A percentile compares a stretch with the other conserved stretches of the same genome.
Conservation (phyloP, 2,113 vertebrate genomes). For the Gobius niger region DNA sequence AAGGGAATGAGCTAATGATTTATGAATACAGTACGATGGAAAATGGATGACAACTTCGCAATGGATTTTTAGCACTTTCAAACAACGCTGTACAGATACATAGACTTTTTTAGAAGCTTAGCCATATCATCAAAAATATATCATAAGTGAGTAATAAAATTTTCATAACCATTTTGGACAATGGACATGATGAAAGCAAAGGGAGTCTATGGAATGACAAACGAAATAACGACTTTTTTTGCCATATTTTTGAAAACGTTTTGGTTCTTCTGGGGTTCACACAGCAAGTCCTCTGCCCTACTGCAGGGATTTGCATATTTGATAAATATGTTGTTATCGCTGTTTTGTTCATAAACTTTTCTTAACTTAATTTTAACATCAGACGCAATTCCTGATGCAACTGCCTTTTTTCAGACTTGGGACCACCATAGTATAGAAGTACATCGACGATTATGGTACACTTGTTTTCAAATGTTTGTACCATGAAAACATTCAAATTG, state of each 20-base stretch:
- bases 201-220: constrained; percentile 20
- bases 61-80: constrained; percentile 37
- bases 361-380: not conserved
- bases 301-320: not conserved
- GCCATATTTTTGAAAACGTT: no score
- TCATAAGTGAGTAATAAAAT: constrained; percentile 37
- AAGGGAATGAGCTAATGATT: constrained; percentile 25
- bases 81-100: constrained; percentile 31
- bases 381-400: not conserved
- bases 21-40: not conserved
- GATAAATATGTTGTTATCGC: no score
- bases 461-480: constrained; percentile 12
- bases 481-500: constrained; percentile 10
- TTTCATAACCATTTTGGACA: constrained; percentile 19
- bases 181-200: constrained; percentile 14
- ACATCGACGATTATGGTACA: not conserved
- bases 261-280: no score
- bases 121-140: constrained; percentile 21
- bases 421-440: not conserved
- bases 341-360: no score
- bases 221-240: not conserved
- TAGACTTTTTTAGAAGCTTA: constrained; percentile 46
- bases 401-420: not conserved
- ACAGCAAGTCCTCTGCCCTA: not conserved
- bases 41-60: not conserved